Conservation (phyloP, 1,140 invertebrate genomes). For the Polypedilum vanderplanki region DNA sequence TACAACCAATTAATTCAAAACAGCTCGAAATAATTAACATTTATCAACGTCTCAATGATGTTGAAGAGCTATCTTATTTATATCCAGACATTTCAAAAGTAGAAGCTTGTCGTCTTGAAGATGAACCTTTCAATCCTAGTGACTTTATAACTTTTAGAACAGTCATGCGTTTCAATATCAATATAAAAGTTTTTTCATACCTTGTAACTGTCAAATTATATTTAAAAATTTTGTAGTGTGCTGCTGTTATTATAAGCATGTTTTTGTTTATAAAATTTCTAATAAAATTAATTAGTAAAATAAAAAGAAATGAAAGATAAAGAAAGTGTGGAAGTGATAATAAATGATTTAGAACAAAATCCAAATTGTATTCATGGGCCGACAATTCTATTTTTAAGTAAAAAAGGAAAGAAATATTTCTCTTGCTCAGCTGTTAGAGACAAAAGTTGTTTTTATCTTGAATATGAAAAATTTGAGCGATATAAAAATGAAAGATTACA, state of each 20-base stretch:
- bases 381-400: slow-evolving; percentile 57
- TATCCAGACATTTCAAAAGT: neutral
- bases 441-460: slow-evolving; percentile 58
- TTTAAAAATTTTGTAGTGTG: neutral
- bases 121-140: neutral
- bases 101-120: neutral
- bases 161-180: no score
- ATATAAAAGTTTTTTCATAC: no score
- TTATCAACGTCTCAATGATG: neutral
- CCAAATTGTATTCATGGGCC: slow-evolving; percentile 58
- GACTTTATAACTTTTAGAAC: neutral
- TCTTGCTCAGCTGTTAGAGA: slow-evolving; percentile 74
- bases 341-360: slow-evolving; percentile 45
- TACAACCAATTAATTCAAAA: neutral
- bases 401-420: slow-evolving; percentile 54
- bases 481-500: slow-evolving; percentile 47
- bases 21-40: neutral
- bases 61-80: neutral
- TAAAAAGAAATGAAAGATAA: slow-evolving; percentile 32
- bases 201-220: neutral
- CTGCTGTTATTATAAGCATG: neutral
- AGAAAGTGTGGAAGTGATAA: slow-evolving; percentile 43
- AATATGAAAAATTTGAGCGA: slow-evolving; percentile 49
- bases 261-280: neutral
- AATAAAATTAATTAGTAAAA: neutral